These are phyloP conservation scores for Trisateles emortualis DNA, from an alignment of 2,888 invertebrate species.

Conservation along the genomic window DNA sequence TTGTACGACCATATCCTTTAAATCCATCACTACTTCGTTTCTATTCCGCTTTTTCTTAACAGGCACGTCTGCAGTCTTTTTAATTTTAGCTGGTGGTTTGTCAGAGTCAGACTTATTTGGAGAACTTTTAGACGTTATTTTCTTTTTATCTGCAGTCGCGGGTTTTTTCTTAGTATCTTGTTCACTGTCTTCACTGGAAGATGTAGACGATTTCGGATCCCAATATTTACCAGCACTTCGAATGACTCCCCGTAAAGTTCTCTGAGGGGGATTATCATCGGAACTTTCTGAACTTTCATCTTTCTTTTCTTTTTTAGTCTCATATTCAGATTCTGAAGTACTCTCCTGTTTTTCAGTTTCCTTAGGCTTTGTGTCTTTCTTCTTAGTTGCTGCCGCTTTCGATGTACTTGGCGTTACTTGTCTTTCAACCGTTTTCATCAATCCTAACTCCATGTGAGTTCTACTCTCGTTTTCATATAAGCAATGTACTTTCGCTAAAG, in stretches of 20 bases:
- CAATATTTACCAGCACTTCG: slow-evolving; percentile 94
- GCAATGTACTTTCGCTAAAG: slow-evolving; percentile 96
- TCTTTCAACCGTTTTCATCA: slow-evolving; percentile 81
- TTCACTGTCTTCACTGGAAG: slow-evolving; percentile 87
- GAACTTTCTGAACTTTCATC: slow-evolving; percentile 81
- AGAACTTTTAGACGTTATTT: slow-evolving; percentile 62
- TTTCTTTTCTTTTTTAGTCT: slow-evolving; percentile 74
- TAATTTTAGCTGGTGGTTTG: slow-evolving; percentile 79
- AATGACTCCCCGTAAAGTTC: slow-evolving; percentile 89
- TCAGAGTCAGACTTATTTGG: slow-evolving; percentile 82
- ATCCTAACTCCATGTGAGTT: slow-evolving; percentile 89
- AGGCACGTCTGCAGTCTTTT: slow-evolving; percentile 75
- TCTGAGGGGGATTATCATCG: slow-evolving; percentile 84
- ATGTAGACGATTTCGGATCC: slow-evolving; percentile 92
- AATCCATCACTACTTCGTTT: slow-evolving; percentile 90
- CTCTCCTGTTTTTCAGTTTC: slow-evolving; percentile 77
- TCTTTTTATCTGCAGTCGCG: slow-evolving; percentile 74
- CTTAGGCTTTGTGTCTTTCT: slow-evolving; percentile 76
- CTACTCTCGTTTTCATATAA: slow-evolving; percentile 95
- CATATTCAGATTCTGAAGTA: slow-evolving; percentile 83
- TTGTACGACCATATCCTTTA: slow-evolving; percentile 95
- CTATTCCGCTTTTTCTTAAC: slow-evolving; percentile 87
- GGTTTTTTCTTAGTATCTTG: slow-evolving; percentile 76
- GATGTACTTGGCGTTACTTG: slow-evolving; percentile 84
- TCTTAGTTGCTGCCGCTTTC: slow-evolving; percentile 75